A percentile compares a stretch with the other conserved stretches of the same genome.
Evolutionary conservation across 1,140 invertebrate genomes (phyloP).

Genomic region (Zelostemma sp.): DNA sequence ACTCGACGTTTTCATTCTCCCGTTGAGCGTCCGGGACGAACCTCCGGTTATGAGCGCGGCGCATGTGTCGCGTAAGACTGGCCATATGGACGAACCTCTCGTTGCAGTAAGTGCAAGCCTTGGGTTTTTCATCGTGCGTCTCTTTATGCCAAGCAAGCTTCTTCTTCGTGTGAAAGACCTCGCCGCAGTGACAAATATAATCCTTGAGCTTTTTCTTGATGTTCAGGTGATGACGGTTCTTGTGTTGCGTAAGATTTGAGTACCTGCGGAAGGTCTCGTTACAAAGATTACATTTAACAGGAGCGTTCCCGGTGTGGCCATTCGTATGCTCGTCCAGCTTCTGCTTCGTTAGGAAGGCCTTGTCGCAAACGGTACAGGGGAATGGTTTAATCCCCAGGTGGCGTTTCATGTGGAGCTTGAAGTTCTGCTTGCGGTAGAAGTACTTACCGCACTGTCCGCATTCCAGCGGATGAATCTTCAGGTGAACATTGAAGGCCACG

Average conservation of each 20-base stretch:
- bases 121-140: conserved; percentile 85
- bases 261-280: conserved; percentile 86
- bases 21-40: conserved; percentile 76
- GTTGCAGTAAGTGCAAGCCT: conserved; percentile 85
- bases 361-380: conserved; percentile 83
- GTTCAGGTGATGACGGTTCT: conserved; percentile 78
- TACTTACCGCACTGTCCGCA: conserved; percentile 84
- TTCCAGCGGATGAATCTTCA: conserved; percentile 83
- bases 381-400: conserved; percentile 84
- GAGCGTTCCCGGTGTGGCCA: conserved; percentile 84
- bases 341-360: conserved; percentile 84
- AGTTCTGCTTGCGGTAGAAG: conserved; percentile 79
- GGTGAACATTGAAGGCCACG: conserved; percentile 76
- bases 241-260: conserved; percentile 88
- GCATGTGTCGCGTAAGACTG: conserved; percentile 85
- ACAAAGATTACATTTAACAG: conserved; percentile 85
- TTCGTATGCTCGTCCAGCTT: conserved; percentile 85
- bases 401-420: conserved; percentile 81
- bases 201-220: conserved; percentile 79
- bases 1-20: conserved; percentile 80
- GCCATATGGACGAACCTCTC: conserved; percentile 87
- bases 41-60: conserved; percentile 81
- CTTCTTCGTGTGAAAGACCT: conserved; percentile 84
- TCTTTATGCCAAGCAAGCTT: conserved; percentile 89
- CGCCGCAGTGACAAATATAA: conserved; percentile 85